phyloP scores from a whole-genome alignment of 2,888 invertebrate genomes.

The Calameuta pallipes region DNA sequence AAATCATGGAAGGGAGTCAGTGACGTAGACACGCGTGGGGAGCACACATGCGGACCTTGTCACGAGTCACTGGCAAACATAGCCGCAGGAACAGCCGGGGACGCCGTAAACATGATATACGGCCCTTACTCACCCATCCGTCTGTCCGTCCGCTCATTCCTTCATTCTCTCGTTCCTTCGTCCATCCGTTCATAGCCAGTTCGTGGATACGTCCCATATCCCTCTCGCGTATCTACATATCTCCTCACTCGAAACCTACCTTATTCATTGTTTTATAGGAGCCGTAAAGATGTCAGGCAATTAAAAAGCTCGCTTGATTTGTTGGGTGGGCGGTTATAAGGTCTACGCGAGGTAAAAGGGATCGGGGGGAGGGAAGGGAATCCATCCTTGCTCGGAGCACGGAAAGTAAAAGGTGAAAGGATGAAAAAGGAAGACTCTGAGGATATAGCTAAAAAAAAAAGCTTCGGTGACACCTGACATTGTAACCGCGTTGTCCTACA shows the following conservation, averaged over 20 bases:
- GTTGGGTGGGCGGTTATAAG: conserved; percentile 43
- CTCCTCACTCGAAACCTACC: conserved; percentile 35
- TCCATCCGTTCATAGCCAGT: conserved; percentile 1
- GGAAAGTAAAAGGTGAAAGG: not conserved
- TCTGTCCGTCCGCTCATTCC: conserved; percentile 2
- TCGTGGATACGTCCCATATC: conserved; percentile 19
- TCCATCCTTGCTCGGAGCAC: not conserved
- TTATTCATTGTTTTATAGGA: conserved; percentile 62
- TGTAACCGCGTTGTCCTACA: conserved; percentile 40
- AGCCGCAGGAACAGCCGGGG: conserved; percentile 22
- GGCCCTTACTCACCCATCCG: conserved; percentile 18
- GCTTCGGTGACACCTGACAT: conserved; percentile 42
- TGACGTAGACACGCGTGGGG: not conserved
- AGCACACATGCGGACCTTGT: not conserved
- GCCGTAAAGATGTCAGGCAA: conserved; percentile 55
- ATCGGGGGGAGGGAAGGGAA: not conserved
- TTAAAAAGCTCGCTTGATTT: conserved; percentile 55
- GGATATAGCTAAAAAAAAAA: not conserved
- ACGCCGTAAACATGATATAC: conserved; percentile 50
- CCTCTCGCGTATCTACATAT: conserved; percentile 16
- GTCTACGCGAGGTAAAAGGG: not conserved
- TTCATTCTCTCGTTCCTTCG: conserved; percentile 5
- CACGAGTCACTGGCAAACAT: conserved; percentile 1
- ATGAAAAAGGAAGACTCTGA: not conserved
- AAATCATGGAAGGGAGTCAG: not conserved